These are phyloP conservation scores for Phaenicophaeus curvirostris DNA, from an alignment of 2,797 vertebrate species.

Conservation along the genomic window DNA sequence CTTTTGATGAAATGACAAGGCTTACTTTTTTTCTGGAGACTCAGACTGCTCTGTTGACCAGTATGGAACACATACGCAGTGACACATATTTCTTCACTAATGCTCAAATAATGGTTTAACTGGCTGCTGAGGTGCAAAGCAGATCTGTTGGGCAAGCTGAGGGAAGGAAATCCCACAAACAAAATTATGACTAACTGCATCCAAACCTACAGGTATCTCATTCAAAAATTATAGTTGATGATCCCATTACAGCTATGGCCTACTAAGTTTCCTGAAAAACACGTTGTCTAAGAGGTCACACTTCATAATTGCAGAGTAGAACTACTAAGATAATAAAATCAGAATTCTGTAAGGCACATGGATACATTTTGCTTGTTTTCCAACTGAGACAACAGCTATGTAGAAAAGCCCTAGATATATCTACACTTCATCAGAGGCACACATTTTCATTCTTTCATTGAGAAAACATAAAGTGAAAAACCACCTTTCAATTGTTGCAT, in stretches of 20 bases:
- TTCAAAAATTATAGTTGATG: background rate
- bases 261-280: background rate
- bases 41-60: background rate
- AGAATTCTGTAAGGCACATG: background rate
- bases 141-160: background rate
- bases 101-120: background rate
- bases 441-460: background rate
- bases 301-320: background rate
- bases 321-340: background rate
- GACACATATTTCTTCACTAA: background rate
- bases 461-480: background rate
- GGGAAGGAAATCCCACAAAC: background rate
- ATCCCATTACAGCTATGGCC: background rate
- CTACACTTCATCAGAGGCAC: background rate
- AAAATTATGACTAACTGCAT: background rate
- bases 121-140: background rate
- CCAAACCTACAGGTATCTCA: background rate
- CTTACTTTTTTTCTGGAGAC: background rate
- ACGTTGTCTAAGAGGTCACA: background rate
- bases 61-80: background rate
- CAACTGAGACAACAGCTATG: background rate
- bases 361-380: background rate
- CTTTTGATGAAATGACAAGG: background rate
- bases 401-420: background rate
- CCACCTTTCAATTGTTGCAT: background rate